Conservation (phyloP, 1,140 invertebrate genomes). For the Nixonia krombeini region DNA sequence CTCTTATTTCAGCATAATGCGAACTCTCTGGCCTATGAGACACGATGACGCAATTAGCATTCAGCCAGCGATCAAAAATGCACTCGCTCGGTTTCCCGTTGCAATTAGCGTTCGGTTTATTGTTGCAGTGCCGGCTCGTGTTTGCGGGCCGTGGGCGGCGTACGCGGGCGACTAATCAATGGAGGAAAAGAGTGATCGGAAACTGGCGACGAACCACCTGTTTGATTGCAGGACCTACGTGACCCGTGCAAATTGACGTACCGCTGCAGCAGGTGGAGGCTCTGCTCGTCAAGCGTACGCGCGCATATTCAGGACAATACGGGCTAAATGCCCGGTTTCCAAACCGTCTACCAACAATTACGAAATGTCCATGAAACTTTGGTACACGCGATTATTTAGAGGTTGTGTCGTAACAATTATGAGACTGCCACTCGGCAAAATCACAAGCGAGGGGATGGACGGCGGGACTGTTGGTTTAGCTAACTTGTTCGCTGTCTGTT, state of each 20-base stretch:
- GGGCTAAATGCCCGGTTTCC: slow-evolving; percentile 68
- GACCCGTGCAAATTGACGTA: slow-evolving; percentile 44
- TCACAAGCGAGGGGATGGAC: slow-evolving; percentile 40
- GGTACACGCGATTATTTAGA: slow-evolving; percentile 69
- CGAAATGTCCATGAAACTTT: slow-evolving; percentile 69
- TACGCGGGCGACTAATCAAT: no score
- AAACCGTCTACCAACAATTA: slow-evolving; percentile 67
- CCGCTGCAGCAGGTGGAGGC: slow-evolving; percentile 42
- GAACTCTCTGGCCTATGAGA: slow-evolving; percentile 32
- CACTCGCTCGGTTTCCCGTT: neutral
- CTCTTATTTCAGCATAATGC: slow-evolving; percentile 44
- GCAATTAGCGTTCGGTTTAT: no score
- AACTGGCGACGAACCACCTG: slow-evolving; percentile 47
- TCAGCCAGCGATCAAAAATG: neutral
- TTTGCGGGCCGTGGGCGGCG: no score
- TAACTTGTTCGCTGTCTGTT: slow-evolving; percentile 64
- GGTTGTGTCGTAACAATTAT: slow-evolving; percentile 72
- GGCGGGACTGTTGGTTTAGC: slow-evolving; percentile 42
- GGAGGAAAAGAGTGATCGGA: slow-evolving; percentile 28
- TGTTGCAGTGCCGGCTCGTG: no score
- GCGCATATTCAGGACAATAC: slow-evolving; percentile 66
- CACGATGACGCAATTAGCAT: slow-evolving; percentile 24
- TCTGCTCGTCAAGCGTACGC: slow-evolving; percentile 38
- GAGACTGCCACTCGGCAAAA: slow-evolving; percentile 64
- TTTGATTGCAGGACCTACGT: slow-evolving; percentile 44